phyloP scores from a whole-genome alignment of 2,797 vertebrate species.

The Cuculus canorus region DNA sequence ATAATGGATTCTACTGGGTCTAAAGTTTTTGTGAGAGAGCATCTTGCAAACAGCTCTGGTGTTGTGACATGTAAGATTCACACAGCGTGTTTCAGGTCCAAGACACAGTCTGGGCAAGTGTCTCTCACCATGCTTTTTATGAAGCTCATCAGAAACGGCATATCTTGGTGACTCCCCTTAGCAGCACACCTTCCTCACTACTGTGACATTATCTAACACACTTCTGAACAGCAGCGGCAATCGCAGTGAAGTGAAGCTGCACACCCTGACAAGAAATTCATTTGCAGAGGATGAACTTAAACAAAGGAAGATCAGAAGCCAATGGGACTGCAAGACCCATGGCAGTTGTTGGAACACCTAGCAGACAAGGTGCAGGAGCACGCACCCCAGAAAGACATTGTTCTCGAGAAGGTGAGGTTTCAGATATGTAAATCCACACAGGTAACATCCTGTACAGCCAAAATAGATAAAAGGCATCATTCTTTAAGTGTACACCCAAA shows the following conservation, averaged over 20 bases:
- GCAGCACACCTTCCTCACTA: background rate
- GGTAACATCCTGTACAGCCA: background rate
- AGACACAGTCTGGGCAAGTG: background rate
- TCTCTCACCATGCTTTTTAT: background rate
- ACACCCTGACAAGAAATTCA: background rate
- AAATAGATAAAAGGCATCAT: background rate
- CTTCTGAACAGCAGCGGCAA: background rate
- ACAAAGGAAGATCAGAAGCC: background rate
- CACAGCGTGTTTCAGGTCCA: background rate
- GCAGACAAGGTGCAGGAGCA: background rate
- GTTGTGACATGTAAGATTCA: background rate
- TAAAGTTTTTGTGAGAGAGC: background rate
- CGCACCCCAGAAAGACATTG: background rate
- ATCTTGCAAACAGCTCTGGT: background rate
- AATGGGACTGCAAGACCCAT: background rate
- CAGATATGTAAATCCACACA: background rate
- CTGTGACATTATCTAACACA: background rate
- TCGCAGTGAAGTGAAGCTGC: background rate
- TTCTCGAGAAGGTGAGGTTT: background rate
- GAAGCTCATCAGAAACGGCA: background rate
- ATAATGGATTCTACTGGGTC: background rate
- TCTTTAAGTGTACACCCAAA: background rate
- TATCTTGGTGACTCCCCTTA: background rate
- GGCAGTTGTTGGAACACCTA: background rate
- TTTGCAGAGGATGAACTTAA: background rate